Percentiles rank a stretch among this genome's conserved stretches.
These are phyloP conservation scores for Trachythela sp. DNA, from an alignment of 64 coral and sea anemone species.

Conservation along the genomic window DNA sequence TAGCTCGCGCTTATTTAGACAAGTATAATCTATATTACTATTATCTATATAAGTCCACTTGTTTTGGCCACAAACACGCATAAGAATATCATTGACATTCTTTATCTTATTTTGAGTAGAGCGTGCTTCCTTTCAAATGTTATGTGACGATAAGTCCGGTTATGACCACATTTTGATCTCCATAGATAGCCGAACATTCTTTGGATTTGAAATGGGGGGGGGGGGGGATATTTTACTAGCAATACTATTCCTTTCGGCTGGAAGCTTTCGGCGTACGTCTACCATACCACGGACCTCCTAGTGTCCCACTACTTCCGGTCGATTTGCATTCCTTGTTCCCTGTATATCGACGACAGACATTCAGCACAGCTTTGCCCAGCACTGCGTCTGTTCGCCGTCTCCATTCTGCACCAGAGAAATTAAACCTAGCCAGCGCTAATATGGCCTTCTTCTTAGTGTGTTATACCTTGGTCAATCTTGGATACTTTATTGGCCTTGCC, in stretches of 20 bases:
- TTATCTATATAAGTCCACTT: conserved; percentile 36
- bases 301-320: background rate
- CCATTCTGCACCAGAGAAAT: background rate
- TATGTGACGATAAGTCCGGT: background rate
- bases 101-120: conserved; percentile 7
- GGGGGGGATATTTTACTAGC: background rate
- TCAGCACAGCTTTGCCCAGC: background rate
- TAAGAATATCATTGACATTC: conserved; percentile 37
- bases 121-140: conserved; percentile 25
- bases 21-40: background rate
- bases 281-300: background rate
- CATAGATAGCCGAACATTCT: background rate
- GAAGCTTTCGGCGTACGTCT: background rate
- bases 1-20: background rate
- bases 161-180: background rate
- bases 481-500: conserved; percentile 19
- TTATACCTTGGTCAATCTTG: background rate
- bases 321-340: background rate
- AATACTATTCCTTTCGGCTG: background rate
- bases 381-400: background rate
- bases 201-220: background rate
- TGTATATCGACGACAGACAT: background rate
- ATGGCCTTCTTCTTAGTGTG: background rate
- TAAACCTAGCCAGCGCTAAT: background rate
- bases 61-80: conserved; percentile 22